Evolutionary conservation across 2,888 invertebrate genomes (phyloP), one percentile per base, ranked within the genome.

Genomic region (Pseudococcus longispinus): DNA sequence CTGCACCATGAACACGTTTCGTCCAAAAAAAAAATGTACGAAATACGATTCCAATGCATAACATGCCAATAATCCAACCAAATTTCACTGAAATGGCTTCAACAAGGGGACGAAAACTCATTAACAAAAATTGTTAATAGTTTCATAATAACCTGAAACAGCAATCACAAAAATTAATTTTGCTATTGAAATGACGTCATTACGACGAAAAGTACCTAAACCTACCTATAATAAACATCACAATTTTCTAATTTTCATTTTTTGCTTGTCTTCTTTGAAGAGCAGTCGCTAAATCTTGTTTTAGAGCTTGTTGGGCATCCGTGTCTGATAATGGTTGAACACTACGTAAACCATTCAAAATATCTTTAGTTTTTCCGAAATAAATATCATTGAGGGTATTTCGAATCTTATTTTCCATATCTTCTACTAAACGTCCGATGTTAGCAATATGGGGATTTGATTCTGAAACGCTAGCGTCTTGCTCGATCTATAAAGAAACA

Each of bases 351-450:
- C 98, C 97, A 91, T 98, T 98, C 88, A 99, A 98, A 90, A 99
- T 98, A 91, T 98, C 98, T 92, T 96, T 97, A 85, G 99, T 99
- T 92, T 99, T 99, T 90, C 98, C 98, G 92, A 99, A 99, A 92
- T 99, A 99, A 90, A 99, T 99, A 91, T 98, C 98, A 91, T 99
- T 99, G 89, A 99, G 93, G 6, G 98, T 98, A 91, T 97, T 97
- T 89, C 99, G 94, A 90, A 99, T 99, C 93, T 99, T 99, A 91
- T 99, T 99, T 91, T 99, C 99, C 97, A 99, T 99, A 90, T 99
- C 99, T 92, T 99, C 99, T 0, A 99, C 98, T 96, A 99, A 96
- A 90, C 96, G 94, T 29, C 99, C 99, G 90, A 99, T 99, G 91
- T 99, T 99, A 85, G 97, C 98, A 90, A 99, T 98, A 91, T 99